Evolutionary conservation across 2,888 invertebrate genomes (phyloP), one percentile per base, ranked within the genome.

Genomic region (Erpobdella octoculata): DNA sequence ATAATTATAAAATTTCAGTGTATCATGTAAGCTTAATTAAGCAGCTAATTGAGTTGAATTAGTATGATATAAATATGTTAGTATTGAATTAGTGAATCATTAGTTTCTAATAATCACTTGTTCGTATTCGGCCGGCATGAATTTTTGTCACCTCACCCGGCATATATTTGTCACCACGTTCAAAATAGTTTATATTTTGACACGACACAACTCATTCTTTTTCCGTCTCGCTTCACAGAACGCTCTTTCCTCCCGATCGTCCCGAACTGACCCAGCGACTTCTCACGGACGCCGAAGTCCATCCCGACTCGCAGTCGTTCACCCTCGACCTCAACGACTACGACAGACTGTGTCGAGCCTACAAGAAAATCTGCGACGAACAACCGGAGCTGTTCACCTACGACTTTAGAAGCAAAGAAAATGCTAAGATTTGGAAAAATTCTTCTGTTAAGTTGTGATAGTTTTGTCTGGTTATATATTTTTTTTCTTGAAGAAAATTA

Each of bases 311-410:
- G 0, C 86, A 89, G 78, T 88, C 93, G 0, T 90, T 87, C 79
- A 86, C 91, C 80, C 85, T 95, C 67, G 87, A 89, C 0, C 89
- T 91, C 71, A 87, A 88, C 71, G 93, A 95, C 79, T 89, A 91
- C 81, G 86, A 88, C 9, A 86, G 89, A 77, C 81, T 96, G 71
- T 89, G 90, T 77, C 86, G 88, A 76, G 90, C 89, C 1, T 96
- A 94, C 81, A 86, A 87, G 77, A 86, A 88, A 75, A 87, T 91
- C 46, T 86, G 91, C 74, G 76, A 82, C 33, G 75, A 78, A 38
- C 76, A 82, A 53, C 80, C 83, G 6, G 79, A 79, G 9, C 76
- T 86, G 5, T 77, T 77, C 64, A 77, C 79, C 2, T 93, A 90
- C 83, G 86, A 93, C 81, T 89, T 88, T 79, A 87, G 91, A 79